These are phyloP conservation scores for Lepilemur ruficaudatus DNA, from an alignment of 2,797 vertebrate genomes.

Conservation along the genomic window DNA sequence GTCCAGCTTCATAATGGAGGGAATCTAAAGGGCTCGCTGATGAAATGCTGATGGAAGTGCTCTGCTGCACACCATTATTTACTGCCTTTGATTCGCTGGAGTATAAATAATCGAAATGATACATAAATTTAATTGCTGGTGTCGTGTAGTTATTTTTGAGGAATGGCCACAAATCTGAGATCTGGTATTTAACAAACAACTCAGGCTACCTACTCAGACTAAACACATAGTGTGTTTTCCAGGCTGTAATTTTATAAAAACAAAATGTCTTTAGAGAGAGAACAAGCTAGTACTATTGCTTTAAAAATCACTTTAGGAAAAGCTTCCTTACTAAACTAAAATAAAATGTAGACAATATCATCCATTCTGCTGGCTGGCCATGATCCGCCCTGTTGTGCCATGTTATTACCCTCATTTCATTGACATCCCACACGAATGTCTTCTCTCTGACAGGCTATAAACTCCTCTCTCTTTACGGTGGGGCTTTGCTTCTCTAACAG, in stretches of 20 bases:
- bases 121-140: conserved; percentile 81
- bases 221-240: conserved; percentile 76
- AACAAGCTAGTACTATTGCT: conserved; percentile 67
- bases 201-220: conserved; percentile 73
- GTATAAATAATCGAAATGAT: conserved; percentile 80
- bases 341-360: conserved; percentile 51
- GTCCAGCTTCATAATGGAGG: conserved; percentile 24
- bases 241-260: conserved; percentile 75
- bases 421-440: neutral
- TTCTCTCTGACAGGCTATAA: neutral
- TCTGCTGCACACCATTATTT: conserved; percentile 69
- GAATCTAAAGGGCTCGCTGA: neutral
- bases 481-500: neutral
- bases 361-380: conserved; percentile 39
- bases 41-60: conserved; percentile 62
- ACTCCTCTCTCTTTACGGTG: neutral
- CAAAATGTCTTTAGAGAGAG: conserved; percentile 70
- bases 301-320: conserved; percentile 75
- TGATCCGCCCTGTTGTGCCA: neutral
- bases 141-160: conserved; percentile 79
- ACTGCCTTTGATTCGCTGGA: conserved; percentile 72
- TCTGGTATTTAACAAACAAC: conserved; percentile 79
- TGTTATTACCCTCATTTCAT: conserved; percentile 33
- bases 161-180: conserved; percentile 79
- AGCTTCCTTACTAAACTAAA: conserved; percentile 68